phyloP scores from a whole-genome alignment of 2,797 vertebrate genomes.

The Echiichthys vipera region DNA sequence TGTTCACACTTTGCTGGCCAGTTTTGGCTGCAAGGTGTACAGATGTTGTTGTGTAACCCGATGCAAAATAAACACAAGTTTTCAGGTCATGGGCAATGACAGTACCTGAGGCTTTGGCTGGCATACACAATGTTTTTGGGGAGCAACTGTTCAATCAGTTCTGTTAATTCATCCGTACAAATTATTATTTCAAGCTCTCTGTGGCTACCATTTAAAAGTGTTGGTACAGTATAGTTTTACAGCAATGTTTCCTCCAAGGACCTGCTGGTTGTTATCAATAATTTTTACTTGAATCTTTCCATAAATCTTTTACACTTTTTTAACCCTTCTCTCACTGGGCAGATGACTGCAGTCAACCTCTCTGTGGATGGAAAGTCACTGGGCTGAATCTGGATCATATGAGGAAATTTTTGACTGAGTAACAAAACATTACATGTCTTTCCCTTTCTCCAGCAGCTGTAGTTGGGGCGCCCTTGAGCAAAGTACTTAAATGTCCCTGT shows the following conservation, averaged over 20 bases:
- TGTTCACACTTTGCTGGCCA: constrained; percentile 22
- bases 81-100: constrained; percentile 22
- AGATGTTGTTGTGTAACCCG: constrained; percentile 17
- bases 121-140: not conserved
- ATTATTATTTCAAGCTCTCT: not conserved
- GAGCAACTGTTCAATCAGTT: not conserved
- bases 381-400: constrained; percentile 11
- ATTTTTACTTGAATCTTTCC: too few relatives aligned
- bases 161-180: not conserved
- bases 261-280: not conserved
- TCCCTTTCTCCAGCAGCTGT: not conserved
- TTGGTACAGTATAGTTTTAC: not conserved
- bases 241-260: not conserved
- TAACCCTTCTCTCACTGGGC: not conserved
- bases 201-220: not conserved
- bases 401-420: not conserved
- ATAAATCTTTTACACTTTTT: not conserved
- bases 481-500: constrained; percentile 10
- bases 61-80: constrained; percentile 36
- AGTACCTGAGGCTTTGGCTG: constrained; percentile 14
- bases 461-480: constrained; percentile 5
- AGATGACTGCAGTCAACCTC: not conserved
- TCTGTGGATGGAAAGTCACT: not conserved
- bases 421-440: constrained; percentile 19
- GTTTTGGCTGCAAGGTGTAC: constrained; percentile 21